Conservation (phyloP, 2,888 invertebrate species). For the Gerris lacustris region DNA sequence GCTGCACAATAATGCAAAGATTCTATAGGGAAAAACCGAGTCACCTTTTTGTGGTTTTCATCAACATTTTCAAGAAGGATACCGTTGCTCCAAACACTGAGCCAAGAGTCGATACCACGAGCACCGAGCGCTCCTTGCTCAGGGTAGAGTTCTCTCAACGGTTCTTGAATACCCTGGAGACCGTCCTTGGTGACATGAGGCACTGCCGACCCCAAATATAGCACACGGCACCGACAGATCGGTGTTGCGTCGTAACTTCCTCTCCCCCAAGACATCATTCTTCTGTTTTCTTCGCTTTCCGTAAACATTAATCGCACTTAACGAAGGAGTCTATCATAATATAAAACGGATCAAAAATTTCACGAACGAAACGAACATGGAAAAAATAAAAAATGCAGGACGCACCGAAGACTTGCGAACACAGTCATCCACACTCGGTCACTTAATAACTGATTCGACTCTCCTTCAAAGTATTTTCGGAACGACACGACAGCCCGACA, state of each 20-base stretch:
- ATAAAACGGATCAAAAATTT: not conserved
- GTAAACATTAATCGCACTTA: not conserved
- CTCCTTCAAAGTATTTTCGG: not conserved
- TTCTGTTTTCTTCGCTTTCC: not conserved
- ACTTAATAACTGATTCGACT: not conserved
- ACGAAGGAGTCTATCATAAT: not conserved
- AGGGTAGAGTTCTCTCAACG: slow-evolving; percentile 87
- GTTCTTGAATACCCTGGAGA: slow-evolving; percentile 92
- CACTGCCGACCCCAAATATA: slow-evolving; percentile 91
- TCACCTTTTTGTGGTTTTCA: slow-evolving; percentile 85
- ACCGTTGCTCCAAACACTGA: slow-evolving; percentile 95
- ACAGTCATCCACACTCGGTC: not conserved
- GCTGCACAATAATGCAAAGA: slow-evolving; percentile 92
- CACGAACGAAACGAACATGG: not conserved
- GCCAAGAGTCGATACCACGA: slow-evolving; percentile 88
- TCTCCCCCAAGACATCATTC: slow-evolving; percentile 17
- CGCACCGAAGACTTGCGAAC: too few relatives aligned
- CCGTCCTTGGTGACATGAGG: slow-evolving; percentile 97
- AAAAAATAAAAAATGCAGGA: too few relatives aligned
- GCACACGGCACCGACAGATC: slow-evolving; percentile 89
- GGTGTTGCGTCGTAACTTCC: slow-evolving; percentile 60
- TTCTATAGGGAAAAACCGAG: slow-evolving; percentile 90
- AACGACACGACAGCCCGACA: not conserved
- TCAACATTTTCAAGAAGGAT: slow-evolving; percentile 90
- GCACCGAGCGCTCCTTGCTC: slow-evolving; percentile 81